Conservation (phyloP, 2,797 vertebrate species). For the Antennarius maculatus region DNA sequence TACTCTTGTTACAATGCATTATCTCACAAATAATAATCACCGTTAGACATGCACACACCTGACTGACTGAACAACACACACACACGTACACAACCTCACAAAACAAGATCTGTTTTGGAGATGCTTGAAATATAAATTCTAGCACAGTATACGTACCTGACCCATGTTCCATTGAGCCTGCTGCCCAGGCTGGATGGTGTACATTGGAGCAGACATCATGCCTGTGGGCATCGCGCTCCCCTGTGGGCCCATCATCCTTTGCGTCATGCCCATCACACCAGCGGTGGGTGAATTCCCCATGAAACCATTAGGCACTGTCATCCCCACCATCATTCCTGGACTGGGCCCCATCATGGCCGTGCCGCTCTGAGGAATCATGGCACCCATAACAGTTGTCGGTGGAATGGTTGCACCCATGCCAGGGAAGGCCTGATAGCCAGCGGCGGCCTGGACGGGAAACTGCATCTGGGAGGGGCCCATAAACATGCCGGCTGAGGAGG, state of each 20-base stretch:
- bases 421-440: conserved; percentile 90
- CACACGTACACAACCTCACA: not conserved
- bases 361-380: conserved; percentile 87
- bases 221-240: conserved; percentile 85
- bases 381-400: conserved; percentile 88
- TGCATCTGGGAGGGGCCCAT: conserved; percentile 91
- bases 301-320: conserved; percentile 93
- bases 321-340: conserved; percentile 89
- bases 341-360: conserved; percentile 89
- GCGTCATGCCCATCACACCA: conserved; percentile 90
- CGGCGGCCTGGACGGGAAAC: conserved; percentile 87
- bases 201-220: conserved; percentile 87
- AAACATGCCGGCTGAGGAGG: conserved; percentile 84
- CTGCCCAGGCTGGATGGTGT: conserved; percentile 87
- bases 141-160: conserved; percentile 81
- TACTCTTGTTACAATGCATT: not conserved
- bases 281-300: conserved; percentile 86
- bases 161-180: conserved; percentile 91
- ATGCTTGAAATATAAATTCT: not conserved
- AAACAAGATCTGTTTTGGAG: not conserved
- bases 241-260: conserved; percentile 87
- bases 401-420: conserved; percentile 89
- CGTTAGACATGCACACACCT: not conserved
- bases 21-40: conserved; percentile 1
- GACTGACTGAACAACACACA: not conserved